Conservation (phyloP, 2,113 vertebrate genomes). For the Sinocyclocheilus anshuiensis region DNA sequence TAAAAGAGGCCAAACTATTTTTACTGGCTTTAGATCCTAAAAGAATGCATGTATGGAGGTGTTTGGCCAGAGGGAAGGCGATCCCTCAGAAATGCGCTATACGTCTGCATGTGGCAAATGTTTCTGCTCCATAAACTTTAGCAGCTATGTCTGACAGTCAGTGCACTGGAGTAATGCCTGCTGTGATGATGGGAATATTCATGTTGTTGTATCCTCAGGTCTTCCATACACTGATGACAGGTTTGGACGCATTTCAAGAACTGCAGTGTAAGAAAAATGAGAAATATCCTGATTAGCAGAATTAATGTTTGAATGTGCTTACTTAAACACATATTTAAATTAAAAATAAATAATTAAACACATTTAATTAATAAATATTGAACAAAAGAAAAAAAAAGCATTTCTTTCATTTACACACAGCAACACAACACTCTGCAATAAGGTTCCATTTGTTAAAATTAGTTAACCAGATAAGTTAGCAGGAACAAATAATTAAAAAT, state of each 20-base stretch:
- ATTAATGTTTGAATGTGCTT: neutral
- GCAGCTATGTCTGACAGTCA: conserved; percentile 30
- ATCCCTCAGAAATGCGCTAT: conserved; percentile 32
- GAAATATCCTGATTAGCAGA: too few relatives aligned
- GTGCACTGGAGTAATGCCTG: conserved; percentile 1
- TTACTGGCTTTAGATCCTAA: conserved; percentile 33
- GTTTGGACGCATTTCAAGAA: neutral
- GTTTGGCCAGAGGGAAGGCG: conserved; percentile 24
- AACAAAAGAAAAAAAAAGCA: too few relatives aligned
- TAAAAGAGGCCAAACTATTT: conserved; percentile 42
- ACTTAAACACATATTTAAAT: neutral
- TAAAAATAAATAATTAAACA: neutral
- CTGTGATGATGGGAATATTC: conserved; percentile 32
- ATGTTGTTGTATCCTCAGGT: neutral
- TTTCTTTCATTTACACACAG: too few relatives aligned
- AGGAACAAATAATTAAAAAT: too few relatives aligned
- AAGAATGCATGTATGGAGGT: conserved; percentile 44
- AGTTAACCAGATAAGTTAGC: too few relatives aligned
- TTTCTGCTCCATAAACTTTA: conserved; percentile 41
- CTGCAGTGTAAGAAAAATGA: neutral
- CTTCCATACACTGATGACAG: neutral
- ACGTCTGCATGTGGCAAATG: conserved; percentile 39
- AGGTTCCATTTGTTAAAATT: too few relatives aligned
- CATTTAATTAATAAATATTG: neutral
- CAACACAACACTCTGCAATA: too few relatives aligned